Conservation (phyloP, 2,888 invertebrate genomes). For the Rhaphigaster nebulosa region DNA sequence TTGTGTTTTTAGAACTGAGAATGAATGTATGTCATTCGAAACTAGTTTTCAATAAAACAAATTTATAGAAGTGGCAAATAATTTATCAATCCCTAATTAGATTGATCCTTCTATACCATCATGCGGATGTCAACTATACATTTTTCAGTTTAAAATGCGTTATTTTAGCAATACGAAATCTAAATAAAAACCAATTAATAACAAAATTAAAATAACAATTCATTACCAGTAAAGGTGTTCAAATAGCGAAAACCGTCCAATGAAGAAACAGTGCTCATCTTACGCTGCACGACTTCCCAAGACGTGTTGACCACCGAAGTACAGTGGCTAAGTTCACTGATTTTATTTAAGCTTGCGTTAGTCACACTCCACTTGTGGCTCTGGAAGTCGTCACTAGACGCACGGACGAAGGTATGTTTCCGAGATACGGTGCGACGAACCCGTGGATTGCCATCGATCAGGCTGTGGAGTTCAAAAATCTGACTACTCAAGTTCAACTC, state of each 20-base stretch:
- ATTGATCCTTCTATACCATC: too few species aligned
- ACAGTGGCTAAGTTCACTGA: background rate
- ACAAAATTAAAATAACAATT: background rate
- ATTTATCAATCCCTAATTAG: too few species aligned
- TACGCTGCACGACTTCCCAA: conserved; percentile 31
- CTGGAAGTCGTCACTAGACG: background rate
- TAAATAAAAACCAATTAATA: too few species aligned
- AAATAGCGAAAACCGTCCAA: background rate
- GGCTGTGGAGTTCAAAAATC: background rate
- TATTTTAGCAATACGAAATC: too few species aligned
- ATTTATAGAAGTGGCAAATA: too few species aligned
- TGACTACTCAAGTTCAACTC: background rate
- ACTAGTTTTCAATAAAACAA: too few species aligned
- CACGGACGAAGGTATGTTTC: background rate
- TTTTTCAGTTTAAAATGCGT: too few species aligned
- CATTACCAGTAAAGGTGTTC: background rate
- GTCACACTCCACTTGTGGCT: background rate
- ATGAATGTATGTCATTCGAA: too few species aligned
- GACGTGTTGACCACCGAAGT: conserved; percentile 19
- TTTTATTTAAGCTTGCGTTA: background rate
- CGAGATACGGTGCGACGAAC: background rate
- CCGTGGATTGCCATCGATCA: background rate
- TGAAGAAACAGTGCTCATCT: background rate
- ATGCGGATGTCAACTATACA: too few species aligned
- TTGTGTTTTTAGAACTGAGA: too few species aligned